Evolutionary conservation across 2,113 vertebrate species (phyloP).

Genomic region (Rhinopomastus cyanomelas): DNA sequence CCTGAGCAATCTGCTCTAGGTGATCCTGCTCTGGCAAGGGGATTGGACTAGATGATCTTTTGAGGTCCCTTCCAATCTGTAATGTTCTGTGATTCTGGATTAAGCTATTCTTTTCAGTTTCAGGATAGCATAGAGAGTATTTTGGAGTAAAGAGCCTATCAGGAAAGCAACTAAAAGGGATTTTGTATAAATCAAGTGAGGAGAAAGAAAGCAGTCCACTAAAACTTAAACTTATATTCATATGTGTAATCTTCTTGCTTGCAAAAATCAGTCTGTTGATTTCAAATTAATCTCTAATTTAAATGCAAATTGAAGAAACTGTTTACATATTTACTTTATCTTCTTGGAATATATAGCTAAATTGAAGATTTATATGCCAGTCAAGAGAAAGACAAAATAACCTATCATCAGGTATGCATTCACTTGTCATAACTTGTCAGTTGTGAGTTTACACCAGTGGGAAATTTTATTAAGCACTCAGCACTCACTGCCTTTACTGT

Average conservation of each 20-base stretch:
- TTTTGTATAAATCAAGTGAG: not conserved
- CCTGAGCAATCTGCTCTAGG: too few relatives aligned
- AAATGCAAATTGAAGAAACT: not conserved
- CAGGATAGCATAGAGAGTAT: not conserved
- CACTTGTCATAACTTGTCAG: not conserved
- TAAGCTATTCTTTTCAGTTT: not conserved
- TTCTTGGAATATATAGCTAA: not conserved
- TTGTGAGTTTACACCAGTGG: not conserved
- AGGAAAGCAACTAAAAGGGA: not conserved
- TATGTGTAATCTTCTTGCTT: not conserved
- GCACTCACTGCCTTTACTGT: not conserved
- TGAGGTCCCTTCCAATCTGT: too few relatives aligned
- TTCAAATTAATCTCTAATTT: slow-evolving; percentile 17
- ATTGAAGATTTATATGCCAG: not conserved
- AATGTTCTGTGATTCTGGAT: too few relatives aligned
- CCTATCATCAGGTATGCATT: not conserved
- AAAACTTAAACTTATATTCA: not conserved
- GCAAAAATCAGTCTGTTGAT: not conserved
- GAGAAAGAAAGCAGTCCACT: not conserved
- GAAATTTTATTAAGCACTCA: not conserved
- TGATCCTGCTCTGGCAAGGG: too few relatives aligned
- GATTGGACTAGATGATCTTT: too few relatives aligned
- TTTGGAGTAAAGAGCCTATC: not conserved
- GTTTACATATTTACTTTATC: not conserved
- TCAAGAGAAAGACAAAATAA: not conserved